Base-by-base conservation (phyloP, 2,113 vertebrate species). In the Microtus ochrogaster region DNA sequence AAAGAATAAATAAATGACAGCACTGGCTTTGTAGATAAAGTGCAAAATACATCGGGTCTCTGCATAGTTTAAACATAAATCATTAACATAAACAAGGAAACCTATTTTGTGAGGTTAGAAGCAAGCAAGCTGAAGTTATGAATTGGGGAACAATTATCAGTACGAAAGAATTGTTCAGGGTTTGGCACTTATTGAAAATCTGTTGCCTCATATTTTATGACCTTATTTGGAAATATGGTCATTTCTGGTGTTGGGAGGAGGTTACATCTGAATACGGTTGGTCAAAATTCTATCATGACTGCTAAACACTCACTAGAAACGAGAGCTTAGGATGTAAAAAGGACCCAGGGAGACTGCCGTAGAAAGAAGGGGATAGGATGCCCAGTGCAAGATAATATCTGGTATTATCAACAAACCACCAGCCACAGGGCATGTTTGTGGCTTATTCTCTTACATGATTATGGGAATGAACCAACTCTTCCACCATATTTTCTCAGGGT, bases 61-160 rank as follows among this genome's bases (percentile, higher is more conserved):
- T 83, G 3, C 36, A 17, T 55, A n/a, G 86, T 21, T n/a, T 78
- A 82, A 85, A 77, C 26, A 63, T 63, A 87, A 68, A 66, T 49
- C 41, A 93, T 0, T 58, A 92, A 74, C 5, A 26, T 0, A 66
- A 73, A 72, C 36, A 4, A 8, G 68, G 26, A 84, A 89, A 76
- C 13, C 7, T 24, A n/a, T 76, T 78, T 83, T 97, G 8, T 39
- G 11, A 77, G 63, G 26, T 2, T 65, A 44, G 76, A 93, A 92
- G 21, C 21, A 92, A 90, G 26, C 16, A 95, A 63, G 26, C 83
- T 95, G 44, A 78, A 92, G 74, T 73, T 28, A 81, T 82, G 55
- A 90, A 47, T 49, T 22, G 58, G 74, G 30, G 14, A 68, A 17
- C 14, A 86, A 1, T 70, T 88, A 41, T 5, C 26, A 61, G 0